Base-by-base conservation (phyloP, 2,797 vertebrate species). In the Garrulus glandarius region DNA sequence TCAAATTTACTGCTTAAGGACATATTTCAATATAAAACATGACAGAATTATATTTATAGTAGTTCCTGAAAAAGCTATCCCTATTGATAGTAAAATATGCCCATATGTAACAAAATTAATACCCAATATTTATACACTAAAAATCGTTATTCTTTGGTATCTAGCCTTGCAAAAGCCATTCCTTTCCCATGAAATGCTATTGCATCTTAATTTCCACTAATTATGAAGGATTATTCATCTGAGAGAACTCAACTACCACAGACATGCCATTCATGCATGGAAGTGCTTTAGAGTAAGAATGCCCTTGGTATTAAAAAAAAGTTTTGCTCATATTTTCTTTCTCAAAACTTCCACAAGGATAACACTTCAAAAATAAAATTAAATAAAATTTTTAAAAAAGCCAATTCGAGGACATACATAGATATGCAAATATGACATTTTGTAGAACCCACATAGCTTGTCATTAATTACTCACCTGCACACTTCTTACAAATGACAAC, bases 401-500 rank as follows among this genome's bases (percentile, higher is more conserved):
- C 8, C 26, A 65, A 55, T 34, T 47, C 41, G 83, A 82, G 64
- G 81, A 78, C 80, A 79, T 49, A 68, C 6, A n/a, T 4, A 72
- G 24, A 59, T 89, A 96, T 76, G 82, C 69, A 95, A 93, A 95
- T 75, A 88, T 17, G 49, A 67, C 74, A 94, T 96, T 93, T 70
- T 59, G 26, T 21, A 82, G 63, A 84, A 75, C 14, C 39, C 76
- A 55, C 46, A 22, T 9, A 68, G 75, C 11, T 50, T 69, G 63
- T 89, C 80, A 61, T 95, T 97, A 87, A 97, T 98, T 98, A 95
- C 92, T 76, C 17, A 99, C 99, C 99, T 98, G 99, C 99, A 71
- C 99, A 99, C 95, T 98, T 99, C 98, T 99, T 99, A 96, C 99
- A 99, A 98, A 99, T 98, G 98, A 99, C 99, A 97, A 99, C 99